Percentiles rank a stretch among this genome's conserved stretches.
Conservation (phyloP, 2,888 invertebrate species). For the Epicampocera succincta region DNA sequence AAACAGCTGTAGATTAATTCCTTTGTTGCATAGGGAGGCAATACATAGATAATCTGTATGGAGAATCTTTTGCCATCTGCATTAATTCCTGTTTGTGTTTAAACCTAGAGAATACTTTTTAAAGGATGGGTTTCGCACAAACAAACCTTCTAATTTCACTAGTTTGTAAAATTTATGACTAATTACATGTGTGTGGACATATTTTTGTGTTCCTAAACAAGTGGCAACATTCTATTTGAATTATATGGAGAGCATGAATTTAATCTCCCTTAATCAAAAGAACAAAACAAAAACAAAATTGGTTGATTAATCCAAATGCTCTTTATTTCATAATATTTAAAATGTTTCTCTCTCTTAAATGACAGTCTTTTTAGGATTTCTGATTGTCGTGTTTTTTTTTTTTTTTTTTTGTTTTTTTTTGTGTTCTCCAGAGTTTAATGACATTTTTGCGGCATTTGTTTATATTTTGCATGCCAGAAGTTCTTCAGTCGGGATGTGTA, state of each 20-base stretch:
- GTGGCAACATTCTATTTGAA: slow-evolving; percentile 26
- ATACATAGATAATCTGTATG: too few species aligned
- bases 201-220: not conserved
- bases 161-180: too few species aligned
- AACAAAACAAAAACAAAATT: not conserved
- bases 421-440: slow-evolving; percentile 64
- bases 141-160: too few species aligned
- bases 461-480: slow-evolving; percentile 66
- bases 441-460: slow-evolving; percentile 67
- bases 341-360: slow-evolving; percentile 49
- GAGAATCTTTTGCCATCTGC: too few species aligned
- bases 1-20: too few species aligned
- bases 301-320: slow-evolving; percentile 16
- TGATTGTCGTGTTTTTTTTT: slow-evolving; percentile 1
- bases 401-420: too few species aligned
- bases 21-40: too few species aligned
- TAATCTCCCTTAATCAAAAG: not conserved
- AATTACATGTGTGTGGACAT: not conserved
- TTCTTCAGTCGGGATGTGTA: slow-evolving; percentile 20
- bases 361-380: slow-evolving; percentile 18
- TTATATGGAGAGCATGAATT: slow-evolving; percentile 17
- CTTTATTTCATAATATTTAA: slow-evolving; percentile 19
- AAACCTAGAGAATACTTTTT: too few species aligned
- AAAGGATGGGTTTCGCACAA: too few species aligned
- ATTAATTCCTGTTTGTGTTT: too few species aligned